Evolutionary conservation across 2,888 invertebrate species (phyloP).

Genomic region (Alentia gelatinosa): DNA sequence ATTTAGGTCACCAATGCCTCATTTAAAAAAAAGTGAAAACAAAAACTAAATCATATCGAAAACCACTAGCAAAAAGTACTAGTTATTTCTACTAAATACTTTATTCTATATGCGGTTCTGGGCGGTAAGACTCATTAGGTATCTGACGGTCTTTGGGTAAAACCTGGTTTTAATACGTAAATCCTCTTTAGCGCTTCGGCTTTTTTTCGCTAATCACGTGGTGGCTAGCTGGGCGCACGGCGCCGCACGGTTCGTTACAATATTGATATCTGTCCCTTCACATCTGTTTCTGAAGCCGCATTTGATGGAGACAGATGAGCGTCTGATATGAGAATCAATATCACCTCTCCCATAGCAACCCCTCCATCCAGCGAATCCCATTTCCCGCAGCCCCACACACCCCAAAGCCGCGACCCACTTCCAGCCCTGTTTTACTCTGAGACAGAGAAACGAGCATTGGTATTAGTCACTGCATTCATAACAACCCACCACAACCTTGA

Average conservation of each 20-base stretch:
- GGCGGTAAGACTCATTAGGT: background rate
- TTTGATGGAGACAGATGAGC: background rate
- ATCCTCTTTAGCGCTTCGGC: background rate
- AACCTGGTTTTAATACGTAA: background rate
- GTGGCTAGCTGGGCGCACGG: background rate
- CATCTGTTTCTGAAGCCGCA: background rate
- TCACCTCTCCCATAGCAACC: background rate
- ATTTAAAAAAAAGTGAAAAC: background rate
- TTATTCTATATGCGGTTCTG: no score
- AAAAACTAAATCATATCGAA: background rate
- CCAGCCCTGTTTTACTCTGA: no score
- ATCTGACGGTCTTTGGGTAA: background rate
- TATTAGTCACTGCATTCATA: no score
- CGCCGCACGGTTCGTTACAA: background rate
- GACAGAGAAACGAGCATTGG: no score
- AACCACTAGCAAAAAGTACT: no score
- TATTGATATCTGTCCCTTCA: background rate
- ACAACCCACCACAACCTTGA: no score
- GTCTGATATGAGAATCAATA: background rate
- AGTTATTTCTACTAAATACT: no score
- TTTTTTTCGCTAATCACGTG: background rate
- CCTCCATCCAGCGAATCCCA: background rate
- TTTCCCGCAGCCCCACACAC: background rate
- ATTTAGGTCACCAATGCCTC: background rate
- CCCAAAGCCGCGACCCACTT: no score